A percentile compares a stretch with the other conserved stretches of the same genome.
Evolutionary conservation across 2,888 invertebrate species (phyloP).

Genomic region (Bombylius discolor): DNA sequence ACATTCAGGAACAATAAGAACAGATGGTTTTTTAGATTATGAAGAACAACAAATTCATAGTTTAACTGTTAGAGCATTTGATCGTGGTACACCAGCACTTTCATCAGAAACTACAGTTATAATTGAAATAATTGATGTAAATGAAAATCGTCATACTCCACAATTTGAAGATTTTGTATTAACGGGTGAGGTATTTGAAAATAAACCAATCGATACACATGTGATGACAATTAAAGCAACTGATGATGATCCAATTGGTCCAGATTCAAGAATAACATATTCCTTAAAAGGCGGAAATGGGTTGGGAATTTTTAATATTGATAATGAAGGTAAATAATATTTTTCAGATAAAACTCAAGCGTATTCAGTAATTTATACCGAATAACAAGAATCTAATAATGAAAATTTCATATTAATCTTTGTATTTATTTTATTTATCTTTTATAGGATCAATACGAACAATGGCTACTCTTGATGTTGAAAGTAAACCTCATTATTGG

Average conservation of each 20-base stretch:
- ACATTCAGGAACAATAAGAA: conserved; percentile 73
- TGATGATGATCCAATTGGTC: conserved; percentile 68
- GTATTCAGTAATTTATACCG: too few species aligned
- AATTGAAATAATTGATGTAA: conserved; percentile 84
- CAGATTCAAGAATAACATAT: conserved; percentile 72
- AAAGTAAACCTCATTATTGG: conserved; percentile 82
- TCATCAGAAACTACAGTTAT: conserved; percentile 67
- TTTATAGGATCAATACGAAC: conserved; percentile 68
- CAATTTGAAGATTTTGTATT: conserved; percentile 69
- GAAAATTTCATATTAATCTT: too few species aligned
- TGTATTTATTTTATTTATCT: too few species aligned
- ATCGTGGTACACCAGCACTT: conserved; percentile 71
- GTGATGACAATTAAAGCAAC: conserved; percentile 66
- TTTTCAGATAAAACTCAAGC: neutral
- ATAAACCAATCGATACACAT: conserved; percentile 59
- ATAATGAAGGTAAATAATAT: conserved; percentile 59
- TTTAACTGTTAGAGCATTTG: conserved; percentile 70
- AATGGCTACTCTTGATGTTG: conserved; percentile 73
- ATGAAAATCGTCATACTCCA: conserved; percentile 81
- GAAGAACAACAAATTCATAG: conserved; percentile 83
- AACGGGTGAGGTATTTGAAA: conserved; percentile 63
- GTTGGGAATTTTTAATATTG: conserved; percentile 82
- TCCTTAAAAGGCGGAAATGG: conserved; percentile 81
- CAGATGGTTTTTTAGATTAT: conserved; percentile 67
- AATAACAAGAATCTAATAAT: too few species aligned